Conservation (phyloP, 2,113 vertebrate species). For the Chaetorhynchus papuensis region DNA sequence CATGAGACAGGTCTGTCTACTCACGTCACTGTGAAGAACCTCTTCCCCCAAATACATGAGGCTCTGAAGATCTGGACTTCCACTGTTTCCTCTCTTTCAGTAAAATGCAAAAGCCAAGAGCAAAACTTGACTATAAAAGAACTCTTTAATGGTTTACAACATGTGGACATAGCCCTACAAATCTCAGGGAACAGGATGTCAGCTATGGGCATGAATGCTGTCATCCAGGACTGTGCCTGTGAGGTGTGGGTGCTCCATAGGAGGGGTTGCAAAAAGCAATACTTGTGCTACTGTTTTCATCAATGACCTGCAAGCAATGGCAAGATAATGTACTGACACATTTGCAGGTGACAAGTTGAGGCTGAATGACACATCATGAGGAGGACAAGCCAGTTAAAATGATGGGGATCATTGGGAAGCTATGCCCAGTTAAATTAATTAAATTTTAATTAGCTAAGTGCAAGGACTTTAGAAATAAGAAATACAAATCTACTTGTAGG, state of each 20-base stretch:
- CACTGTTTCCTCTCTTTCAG: background rate
- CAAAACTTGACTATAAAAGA: background rate
- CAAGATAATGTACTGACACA: background rate
- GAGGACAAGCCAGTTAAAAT: background rate
- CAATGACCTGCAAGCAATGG: background rate
- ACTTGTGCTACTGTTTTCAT: background rate
- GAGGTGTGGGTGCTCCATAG: background rate
- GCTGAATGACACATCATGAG: accelerated
- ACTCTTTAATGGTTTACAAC: background rate
- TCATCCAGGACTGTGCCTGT: background rate
- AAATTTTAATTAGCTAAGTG: background rate
- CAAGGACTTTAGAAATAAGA: background rate
- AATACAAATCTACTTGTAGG: background rate
- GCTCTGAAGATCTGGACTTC: background rate
- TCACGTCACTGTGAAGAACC: background rate
- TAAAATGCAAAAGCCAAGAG: background rate
- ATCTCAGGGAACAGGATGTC: background rate
- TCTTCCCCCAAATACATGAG: background rate
- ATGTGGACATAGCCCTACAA: background rate
- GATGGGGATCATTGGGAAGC: background rate
- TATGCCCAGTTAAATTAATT: background rate
- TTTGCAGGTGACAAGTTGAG: background rate
- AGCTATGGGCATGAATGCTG: background rate
- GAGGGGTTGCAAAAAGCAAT: background rate
- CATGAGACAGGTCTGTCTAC: background rate